phyloP scores from a whole-genome alignment of 2,797 vertebrate species.

The Manis crassicaudata region DNA sequence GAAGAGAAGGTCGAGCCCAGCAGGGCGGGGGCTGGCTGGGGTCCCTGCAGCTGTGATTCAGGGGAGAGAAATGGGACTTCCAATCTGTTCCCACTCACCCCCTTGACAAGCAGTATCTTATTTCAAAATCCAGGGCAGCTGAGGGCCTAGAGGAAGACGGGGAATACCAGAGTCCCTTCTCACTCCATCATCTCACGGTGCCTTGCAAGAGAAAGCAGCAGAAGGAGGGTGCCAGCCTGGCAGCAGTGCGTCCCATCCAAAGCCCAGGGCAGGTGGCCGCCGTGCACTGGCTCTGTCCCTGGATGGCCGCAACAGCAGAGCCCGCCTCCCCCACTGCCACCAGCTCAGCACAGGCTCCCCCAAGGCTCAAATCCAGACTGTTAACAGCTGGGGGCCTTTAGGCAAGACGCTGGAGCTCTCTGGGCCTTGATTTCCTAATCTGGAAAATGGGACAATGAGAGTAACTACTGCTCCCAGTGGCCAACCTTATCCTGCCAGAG shows the following conservation, averaged over 20 bases:
- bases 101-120: background rate
- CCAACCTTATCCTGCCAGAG: rapidly evolving
- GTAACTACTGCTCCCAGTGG: rapidly evolving
- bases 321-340: background rate
- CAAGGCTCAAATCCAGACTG: background rate
- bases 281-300: rapidly evolving
- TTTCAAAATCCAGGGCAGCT: background rate
- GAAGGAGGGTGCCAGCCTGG: too few relatives aligned
- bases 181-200: background rate
- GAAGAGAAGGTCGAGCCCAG: background rate
- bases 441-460: background rate
- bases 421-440: background rate
- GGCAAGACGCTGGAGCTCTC: background rate
- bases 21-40: background rate
- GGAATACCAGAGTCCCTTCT: background rate
- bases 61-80: background rate
- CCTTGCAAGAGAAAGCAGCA: background rate
- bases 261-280: background rate
- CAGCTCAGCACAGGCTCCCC: background rate
- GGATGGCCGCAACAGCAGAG: background rate
- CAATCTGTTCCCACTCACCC: background rate
- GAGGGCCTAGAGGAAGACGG: background rate
- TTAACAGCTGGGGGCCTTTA: rapidly evolving
- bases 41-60: background rate
- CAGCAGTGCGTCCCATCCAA: background rate